Base-by-base conservation (phyloP, 2,113 vertebrate genomes). In the Microcebus lehilahytsara region DNA sequence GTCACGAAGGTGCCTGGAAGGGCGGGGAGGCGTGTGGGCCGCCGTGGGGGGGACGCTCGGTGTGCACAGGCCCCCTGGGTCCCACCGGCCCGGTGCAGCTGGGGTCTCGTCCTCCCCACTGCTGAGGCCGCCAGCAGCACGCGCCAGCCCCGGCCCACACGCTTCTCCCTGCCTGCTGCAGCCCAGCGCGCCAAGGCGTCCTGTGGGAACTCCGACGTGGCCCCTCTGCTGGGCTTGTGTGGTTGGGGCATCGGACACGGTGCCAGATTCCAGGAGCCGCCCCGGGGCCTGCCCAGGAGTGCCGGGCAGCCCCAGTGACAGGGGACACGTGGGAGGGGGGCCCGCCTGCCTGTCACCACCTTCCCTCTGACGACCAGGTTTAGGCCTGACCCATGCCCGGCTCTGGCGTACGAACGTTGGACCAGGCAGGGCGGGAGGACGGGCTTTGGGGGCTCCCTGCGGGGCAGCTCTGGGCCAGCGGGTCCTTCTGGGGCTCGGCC, bases 1-100 rank as follows among this genome's bases (percentile, higher is more conserved):
- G 99, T 98, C 97, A 99, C 99, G 0, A 98, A 99, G 49, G 99
- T 99, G 66, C 99, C 99, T 99, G 95, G 2, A 17, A 25, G 53
- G 23, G 56, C 0, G 0, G 0, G 27, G 0, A 62, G 2, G 0
- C 0, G 11, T 22, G 27, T 51, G 9, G 14, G 27, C 40, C 4
- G 23, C 6, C 6, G 2, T 22, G 90, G 0, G 0, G 9, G 23
- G 71, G 80, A 51, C n/a, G 25, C 20, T 14, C 10, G 0, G 9
- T 42, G 20, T 25, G 7, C 34, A 32, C 27, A 32, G 42, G 37
- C 16, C 32, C 4, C 49, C 9, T 0, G 9, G 75, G 11, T 37
- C 75, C 10, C 32, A 32, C 27, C 11, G 4, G 5, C 46, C 49
- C 5, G 8, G 72, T 40, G 14, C 42, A 17, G 72, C 27, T 32